These are phyloP conservation scores for Synergus itoensis DNA, from an alignment of 2,888 invertebrate genomes.

Conservation along the genomic window DNA sequence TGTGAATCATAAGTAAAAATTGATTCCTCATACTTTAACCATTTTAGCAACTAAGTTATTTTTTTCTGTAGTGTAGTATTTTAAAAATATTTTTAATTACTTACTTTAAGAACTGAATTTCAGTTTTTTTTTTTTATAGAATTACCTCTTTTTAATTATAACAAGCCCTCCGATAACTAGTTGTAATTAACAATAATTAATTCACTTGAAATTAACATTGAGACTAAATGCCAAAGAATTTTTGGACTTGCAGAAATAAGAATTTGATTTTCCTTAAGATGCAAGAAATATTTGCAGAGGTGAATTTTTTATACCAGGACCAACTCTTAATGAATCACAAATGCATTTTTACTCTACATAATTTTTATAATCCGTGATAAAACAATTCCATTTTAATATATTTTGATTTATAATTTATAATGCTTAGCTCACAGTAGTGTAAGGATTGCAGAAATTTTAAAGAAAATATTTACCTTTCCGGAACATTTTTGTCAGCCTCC, in stretches of 20 bases:
- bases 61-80: neutral
- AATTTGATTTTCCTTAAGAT: neutral
- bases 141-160: neutral
- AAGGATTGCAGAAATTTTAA: neutral
- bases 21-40: neutral
- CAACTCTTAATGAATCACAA: constrained; percentile 10
- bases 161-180: constrained; percentile 10
- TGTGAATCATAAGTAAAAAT: neutral
- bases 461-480: neutral
- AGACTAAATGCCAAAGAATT: constrained; percentile 23
- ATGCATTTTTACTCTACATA: constrained; percentile 4
- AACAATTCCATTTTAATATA: constrained; percentile 20
- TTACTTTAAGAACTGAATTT: neutral
- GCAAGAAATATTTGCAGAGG: neutral
- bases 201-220: constrained; percentile 10
- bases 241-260: neutral
- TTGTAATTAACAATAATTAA: constrained; percentile 13
- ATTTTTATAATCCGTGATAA: neutral
- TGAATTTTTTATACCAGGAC: constrained; percentile 5
- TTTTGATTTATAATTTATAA: constrained; percentile 5
- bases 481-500: neutral
- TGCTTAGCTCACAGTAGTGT: constrained; percentile 10
- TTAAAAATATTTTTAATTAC: neutral
- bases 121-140: neutral
- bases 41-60: neutral